Evolutionary conservation across 2,797 vertebrate species (phyloP).

Genomic region (Bucorvus abyssinicus): DNA sequence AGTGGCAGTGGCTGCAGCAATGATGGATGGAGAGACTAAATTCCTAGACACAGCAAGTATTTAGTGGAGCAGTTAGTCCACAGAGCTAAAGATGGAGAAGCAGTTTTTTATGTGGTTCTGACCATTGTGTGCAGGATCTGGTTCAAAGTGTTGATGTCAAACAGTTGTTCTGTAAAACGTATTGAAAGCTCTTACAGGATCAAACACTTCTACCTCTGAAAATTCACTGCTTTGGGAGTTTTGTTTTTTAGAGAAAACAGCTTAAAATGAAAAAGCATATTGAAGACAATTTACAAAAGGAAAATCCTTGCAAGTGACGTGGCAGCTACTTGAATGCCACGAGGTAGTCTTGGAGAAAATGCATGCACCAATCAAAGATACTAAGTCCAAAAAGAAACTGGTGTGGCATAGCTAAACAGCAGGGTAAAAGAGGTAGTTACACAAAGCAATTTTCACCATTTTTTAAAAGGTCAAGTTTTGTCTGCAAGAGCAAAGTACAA

Average conservation of each 20-base stretch:
- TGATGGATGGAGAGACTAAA: slow-evolving; percentile 30
- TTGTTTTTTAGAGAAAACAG: not conserved
- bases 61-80: slow-evolving; percentile 10
- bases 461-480: not conserved
- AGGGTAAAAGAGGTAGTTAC: not conserved
- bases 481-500: not conserved
- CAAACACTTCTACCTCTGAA: not conserved
- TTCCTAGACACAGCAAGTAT: not conserved
- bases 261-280: not conserved
- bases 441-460: not conserved
- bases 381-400: not conserved
- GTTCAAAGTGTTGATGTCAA: not conserved
- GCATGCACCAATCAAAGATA: not conserved
- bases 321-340: not conserved
- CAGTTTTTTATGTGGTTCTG: not conserved
- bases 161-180: not conserved
- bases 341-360: not conserved
- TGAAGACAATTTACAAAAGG: not conserved
- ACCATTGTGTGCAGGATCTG: not conserved
- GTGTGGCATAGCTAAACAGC: not conserved
- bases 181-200: not conserved
- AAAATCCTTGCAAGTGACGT: not conserved
- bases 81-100: not conserved
- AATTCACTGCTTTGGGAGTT: not conserved
- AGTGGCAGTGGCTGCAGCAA: not conserved